Conservation (phyloP, 53 echinoderm and acorn worm species). For the Holothuria leucospilota region DNA sequence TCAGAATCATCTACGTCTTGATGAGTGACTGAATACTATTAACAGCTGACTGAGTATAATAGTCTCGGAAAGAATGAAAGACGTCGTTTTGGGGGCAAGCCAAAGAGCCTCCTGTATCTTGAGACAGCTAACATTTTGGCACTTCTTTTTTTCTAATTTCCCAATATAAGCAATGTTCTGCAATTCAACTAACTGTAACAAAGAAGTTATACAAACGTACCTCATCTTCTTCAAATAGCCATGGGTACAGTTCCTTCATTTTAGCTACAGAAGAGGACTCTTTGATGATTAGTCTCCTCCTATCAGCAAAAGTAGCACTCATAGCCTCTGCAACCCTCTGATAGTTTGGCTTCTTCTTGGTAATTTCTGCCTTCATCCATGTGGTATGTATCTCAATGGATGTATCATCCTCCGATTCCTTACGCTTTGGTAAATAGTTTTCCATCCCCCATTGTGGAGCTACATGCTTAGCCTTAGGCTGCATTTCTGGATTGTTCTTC, state of each 20-base stretch:
- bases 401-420: conserved; percentile 45
- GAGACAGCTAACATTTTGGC: no score
- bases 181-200: no score
- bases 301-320: conserved; percentile 34
- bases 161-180: no score
- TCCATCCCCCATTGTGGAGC: conserved; percentile 35
- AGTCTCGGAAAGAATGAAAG: no score
- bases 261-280: not conserved
- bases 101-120: no score
- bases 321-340: conserved; percentile 23
- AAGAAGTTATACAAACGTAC: no score
- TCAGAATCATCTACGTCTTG: no score
- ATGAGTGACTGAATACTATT: no score
- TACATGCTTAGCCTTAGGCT: not conserved
- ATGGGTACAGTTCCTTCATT: conserved; percentile 44
- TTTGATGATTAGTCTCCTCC: conserved; percentile 32
- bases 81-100: no score
- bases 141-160: no score
- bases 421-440: conserved; percentile 36
- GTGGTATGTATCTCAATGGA: conserved; percentile 16
- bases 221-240: conserved; percentile 61
- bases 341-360: conserved; percentile 57
- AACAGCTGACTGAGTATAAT: no score
- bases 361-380: conserved; percentile 29
- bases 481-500: not conserved